These are phyloP conservation scores for Megaleporinus macrocephalus DNA, from an alignment of 2,113 vertebrate genomes.

Conservation along the genomic window DNA sequence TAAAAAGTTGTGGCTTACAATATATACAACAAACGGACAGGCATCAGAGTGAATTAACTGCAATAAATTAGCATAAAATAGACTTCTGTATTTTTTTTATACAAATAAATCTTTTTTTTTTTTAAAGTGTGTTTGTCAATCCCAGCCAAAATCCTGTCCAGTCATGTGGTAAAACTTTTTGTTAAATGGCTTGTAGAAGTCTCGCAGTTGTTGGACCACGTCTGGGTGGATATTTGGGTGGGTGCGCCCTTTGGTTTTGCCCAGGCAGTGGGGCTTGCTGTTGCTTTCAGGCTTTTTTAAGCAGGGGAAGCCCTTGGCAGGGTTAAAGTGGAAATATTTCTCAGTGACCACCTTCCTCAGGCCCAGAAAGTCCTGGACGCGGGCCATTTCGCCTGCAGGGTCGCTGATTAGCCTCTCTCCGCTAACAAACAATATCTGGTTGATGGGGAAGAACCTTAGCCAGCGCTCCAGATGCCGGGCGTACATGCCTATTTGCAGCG, in stretches of 20 bases:
- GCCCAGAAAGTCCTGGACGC: conserved; percentile 92
- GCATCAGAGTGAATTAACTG: conserved; percentile 94
- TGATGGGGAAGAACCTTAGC: conserved; percentile 87
- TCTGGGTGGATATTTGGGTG: conserved; percentile 87
- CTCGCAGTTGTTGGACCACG: conserved; percentile 83
- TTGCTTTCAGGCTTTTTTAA: conserved; percentile 92
- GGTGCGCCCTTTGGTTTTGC: conserved; percentile 93
- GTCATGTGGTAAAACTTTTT: conserved; percentile 93
- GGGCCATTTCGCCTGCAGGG: conserved; percentile 89
- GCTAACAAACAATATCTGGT: conserved; percentile 92
- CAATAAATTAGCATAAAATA: conserved; percentile 99
- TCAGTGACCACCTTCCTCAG: conserved; percentile 89
- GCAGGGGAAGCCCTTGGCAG: conserved; percentile 95
- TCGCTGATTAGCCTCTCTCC: conserved; percentile 90
- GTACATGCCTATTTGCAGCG: conserved; percentile 94
- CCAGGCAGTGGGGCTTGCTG: conserved; percentile 83
- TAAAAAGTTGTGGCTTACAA: conserved; percentile 56
- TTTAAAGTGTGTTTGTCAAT: conserved; percentile 65
- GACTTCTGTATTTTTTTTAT: conserved; percentile 96
- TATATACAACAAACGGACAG: conserved; percentile 80
- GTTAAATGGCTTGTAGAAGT: conserved; percentile 94
- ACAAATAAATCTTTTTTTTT: conserved; percentile 85
- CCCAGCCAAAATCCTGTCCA: conserved; percentile 84
- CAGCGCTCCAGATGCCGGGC: conserved; percentile 94
- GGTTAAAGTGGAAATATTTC: conserved; percentile 96